These are phyloP conservation scores for Nysson spinosus DNA, from an alignment of 2,888 invertebrate genomes.

Conservation along the genomic window DNA sequence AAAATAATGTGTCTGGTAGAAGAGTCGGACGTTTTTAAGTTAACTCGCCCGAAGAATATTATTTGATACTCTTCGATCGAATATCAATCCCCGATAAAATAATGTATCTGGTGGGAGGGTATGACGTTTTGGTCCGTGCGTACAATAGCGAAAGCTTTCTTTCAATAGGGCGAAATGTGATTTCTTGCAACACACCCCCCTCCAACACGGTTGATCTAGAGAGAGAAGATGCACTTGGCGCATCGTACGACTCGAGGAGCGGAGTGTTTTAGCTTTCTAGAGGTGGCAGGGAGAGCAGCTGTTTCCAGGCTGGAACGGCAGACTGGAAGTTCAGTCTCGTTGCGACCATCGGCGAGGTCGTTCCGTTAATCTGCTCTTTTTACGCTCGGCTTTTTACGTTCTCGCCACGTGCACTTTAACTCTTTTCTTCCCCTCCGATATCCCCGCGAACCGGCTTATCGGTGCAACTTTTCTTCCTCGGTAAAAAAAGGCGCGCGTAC, in stretches of 20 bases:
- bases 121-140: background rate
- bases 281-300: slow-evolving; percentile 55
- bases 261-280: slow-evolving; percentile 45
- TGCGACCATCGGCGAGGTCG: slow-evolving; percentile 64
- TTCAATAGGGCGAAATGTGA: slow-evolving; percentile 41
- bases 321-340: slow-evolving; percentile 61
- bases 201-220: slow-evolving; percentile 27
- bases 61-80: too few relatives aligned
- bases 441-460: too few relatives aligned
- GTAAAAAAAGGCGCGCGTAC: too few relatives aligned
- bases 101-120: background rate
- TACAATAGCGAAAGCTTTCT: background rate
- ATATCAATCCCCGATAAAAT: too few relatives aligned
- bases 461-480: too few relatives aligned
- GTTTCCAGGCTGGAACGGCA: slow-evolving; percentile 60
- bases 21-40: too few relatives aligned
- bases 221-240: slow-evolving; percentile 52
- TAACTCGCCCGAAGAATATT: too few relatives aligned
- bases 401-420: slow-evolving; percentile 46
- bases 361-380: slow-evolving; percentile 29
- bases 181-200: slow-evolving; percentile 32
- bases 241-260: slow-evolving; percentile 27
- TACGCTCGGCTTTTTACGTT: slow-evolving; percentile 23
- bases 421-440: background rate
- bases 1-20: too few relatives aligned